Conservation (phyloP, 1,140 invertebrate species). For the Hylaeus volcanicus region DNA sequence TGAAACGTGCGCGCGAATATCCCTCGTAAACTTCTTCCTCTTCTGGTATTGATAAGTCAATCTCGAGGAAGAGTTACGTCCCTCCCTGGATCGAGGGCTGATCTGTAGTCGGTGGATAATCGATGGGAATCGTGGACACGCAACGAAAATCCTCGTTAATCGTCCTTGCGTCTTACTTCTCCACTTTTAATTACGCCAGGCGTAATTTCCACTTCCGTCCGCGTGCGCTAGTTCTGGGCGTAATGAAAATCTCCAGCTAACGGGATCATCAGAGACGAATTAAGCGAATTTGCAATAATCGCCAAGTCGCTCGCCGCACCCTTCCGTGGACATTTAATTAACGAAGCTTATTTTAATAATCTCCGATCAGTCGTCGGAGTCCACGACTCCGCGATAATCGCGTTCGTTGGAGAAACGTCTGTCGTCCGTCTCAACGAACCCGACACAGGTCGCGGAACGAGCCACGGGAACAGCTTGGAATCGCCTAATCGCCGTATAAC, state of each 20-base stretch:
- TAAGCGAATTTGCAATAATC: constrained; percentile 40
- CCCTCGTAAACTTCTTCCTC: constrained; percentile 10
- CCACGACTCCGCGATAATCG: constrained; percentile 24
- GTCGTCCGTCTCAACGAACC: background rate
- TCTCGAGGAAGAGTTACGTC: background rate
- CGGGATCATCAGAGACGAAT: constrained; percentile 42
- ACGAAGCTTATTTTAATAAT: constrained; percentile 55
- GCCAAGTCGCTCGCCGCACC: background rate
- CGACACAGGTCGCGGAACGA: background rate
- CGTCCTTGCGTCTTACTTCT: constrained; percentile 4
- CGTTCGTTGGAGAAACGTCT: constrained; percentile 34
- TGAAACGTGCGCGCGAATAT: background rate
- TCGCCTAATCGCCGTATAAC: background rate
- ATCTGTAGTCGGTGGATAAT: background rate
- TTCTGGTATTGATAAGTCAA: constrained; percentile 3
- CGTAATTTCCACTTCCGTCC: constrained; percentile 24
- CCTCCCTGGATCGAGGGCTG: too few species aligned
- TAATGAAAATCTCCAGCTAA: constrained; percentile 40
- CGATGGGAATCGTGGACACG: background rate
- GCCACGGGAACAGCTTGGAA: background rate
- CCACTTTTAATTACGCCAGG: constrained; percentile 33
- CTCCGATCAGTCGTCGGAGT: constrained; percentile 13
- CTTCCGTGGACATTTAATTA: constrained; percentile 19
- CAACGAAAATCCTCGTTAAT: constrained; percentile 23
- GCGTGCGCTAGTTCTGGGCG: background rate